phyloP scores from a whole-genome alignment of 2,113 vertebrate species.

The Bagarius yarrelli region DNA sequence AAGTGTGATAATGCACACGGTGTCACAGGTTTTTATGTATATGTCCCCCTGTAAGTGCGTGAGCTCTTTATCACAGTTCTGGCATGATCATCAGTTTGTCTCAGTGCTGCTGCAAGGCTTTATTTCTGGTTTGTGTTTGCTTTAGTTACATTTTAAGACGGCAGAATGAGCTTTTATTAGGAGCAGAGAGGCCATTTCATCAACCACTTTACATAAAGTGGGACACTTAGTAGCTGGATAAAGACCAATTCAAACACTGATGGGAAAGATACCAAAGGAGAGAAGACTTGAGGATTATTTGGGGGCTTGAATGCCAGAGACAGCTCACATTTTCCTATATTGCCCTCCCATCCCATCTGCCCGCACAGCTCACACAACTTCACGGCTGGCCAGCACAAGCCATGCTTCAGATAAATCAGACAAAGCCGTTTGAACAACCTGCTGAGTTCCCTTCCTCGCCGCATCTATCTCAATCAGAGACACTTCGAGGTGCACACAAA shows the following conservation, averaged over 20 bases:
- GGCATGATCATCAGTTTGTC: no score
- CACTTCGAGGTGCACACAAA: constrained; percentile 27
- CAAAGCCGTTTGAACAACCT: constrained; percentile 13
- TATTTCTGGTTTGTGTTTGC: neutral
- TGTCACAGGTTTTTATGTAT: neutral
- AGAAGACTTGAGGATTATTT: neutral
- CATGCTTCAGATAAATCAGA: constrained; percentile 29
- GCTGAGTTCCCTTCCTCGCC: constrained; percentile 25
- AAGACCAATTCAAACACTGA: constrained; percentile 21
- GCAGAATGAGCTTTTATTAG: constrained; percentile 4
- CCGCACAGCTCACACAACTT: constrained; percentile 5
- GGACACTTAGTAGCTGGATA: constrained; percentile 29
- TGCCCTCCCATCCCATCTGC: constrained; percentile 25
- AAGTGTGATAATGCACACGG: neutral
- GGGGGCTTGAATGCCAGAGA: constrained; percentile 1
- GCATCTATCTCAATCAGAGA: constrained; percentile 28
- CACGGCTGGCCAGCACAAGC: constrained; percentile 12
- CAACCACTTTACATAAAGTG: constrained; percentile 36
- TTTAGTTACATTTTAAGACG: constrained; percentile 2
- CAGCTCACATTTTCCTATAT: constrained; percentile 2
- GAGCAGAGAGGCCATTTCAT: constrained; percentile 11
- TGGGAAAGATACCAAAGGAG: constrained; percentile 5
- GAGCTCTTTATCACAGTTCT: neutral
- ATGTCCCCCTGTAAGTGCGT: no score
- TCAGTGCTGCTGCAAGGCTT: neutral